Evolutionary conservation across 2,888 invertebrate species (phyloP), one percentile per base, ranked within the genome.

Genomic region (Brassicogethes aeneus): DNA sequence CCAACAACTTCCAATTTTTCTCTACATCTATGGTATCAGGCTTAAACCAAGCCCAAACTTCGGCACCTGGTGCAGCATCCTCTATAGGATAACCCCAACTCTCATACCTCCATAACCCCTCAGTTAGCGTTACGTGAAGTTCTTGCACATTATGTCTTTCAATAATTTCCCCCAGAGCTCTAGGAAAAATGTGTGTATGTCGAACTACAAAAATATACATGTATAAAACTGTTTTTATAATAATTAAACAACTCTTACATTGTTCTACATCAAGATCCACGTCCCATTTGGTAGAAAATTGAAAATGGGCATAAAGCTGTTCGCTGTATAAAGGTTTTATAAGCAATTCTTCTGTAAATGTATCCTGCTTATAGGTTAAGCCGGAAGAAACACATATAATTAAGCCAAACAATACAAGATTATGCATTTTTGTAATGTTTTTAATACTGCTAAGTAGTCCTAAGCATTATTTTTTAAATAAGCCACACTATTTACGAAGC

Each of bases 21-120:
- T 95, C 85, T 5, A 94, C 78, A 65, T 88, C 73, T 36, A 59
- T 52, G 1, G 80, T 77, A 41, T 77, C 70, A 14, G 75, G 66
- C 45, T 79, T 76, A 61, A 99, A 96, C 93, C 95, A 95, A 0
- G 88, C 91, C 76, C 87, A 90, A 0, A 96, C 73, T 66, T 96
- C 93, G 2, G 93, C 94, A 3, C 97, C 97, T 1, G 94, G 88
- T 0, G 94, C 86, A 2, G 93, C 87, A 65, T 91, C 87, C 8
- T 82, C 68, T 16, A 89, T 78, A 2, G 95, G 94, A 69, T 93
- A 93, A 1, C 96, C 96, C 96, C 96, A 99, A 41, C 81, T 80
- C 52, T 86, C 81, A 65, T 94, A 85, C 46, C 86, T 79, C 97
- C 97, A 99, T 40, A 91, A 72, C 0, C 97, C 97, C 66, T 92